Evolutionary conservation across 2,797 vertebrate genomes (phyloP).

Genomic region (Aselliscus stoliczkanus): DNA sequence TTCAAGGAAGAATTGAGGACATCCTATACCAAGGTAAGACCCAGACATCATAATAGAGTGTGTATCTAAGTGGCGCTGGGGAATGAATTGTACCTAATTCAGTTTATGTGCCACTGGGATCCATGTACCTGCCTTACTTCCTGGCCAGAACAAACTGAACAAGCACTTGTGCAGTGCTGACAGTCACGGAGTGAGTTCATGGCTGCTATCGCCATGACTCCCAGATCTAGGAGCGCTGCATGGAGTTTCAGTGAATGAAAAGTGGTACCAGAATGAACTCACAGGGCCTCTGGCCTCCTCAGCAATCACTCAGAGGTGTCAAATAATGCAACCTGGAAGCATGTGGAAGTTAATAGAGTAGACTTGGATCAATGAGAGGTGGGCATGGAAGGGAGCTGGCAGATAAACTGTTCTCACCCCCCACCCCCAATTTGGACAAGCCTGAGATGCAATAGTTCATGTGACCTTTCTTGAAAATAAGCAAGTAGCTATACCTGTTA

Average conservation of each 20-base stretch:
- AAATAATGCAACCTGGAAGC: no score
- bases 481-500: background rate
- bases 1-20: background rate
- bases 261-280: background rate
- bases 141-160: background rate
- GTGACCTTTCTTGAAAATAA: background rate
- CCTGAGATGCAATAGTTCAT: background rate
- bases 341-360: background rate
- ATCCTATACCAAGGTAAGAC: background rate
- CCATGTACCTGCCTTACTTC: background rate
- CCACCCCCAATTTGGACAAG: no score
- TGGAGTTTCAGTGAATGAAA: background rate
- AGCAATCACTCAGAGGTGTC: background rate
- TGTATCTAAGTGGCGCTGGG: background rate
- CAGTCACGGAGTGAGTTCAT: background rate
- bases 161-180: no score
- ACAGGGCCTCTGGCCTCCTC: background rate
- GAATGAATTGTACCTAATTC: background rate
- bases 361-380: background rate
- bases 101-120: background rate
- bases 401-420: background rate
- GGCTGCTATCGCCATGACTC: background rate
- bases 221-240: background rate
- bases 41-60: background rate
- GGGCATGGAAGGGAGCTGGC: background rate